Evolutionary conservation across 2,113 vertebrate genomes (phyloP), one percentile per base, ranked within the genome.

Genomic region (Bostrychus sinensis): DNA sequence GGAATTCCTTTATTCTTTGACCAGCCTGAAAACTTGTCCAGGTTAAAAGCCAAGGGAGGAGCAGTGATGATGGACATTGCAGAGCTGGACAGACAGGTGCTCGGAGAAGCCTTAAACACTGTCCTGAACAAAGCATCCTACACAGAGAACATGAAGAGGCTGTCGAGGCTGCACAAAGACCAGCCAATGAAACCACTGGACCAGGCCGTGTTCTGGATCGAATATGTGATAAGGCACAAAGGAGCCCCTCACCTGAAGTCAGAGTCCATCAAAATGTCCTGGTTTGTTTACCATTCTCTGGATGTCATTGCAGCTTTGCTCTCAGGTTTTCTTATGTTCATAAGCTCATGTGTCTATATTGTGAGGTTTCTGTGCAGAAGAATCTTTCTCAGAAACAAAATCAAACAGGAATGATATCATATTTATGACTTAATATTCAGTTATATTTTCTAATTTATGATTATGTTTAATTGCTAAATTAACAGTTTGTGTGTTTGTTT

Each of bases 151-250:
- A 94, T 98, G 88, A 86, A 93, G 85, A 94, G 2, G 5, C 89
- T 98, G 32, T 96, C 95, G 0, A 90, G 83, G 0, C 89, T 98
- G 38, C 95, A 96, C 83, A 92, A 92, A 13, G 96, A 98, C 87
- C 93, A 95, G 20, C 95, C 94, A 17, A 83, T 97, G 25, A 93
- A 94, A 66, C 94, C 95, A 0, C 75, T 98, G 77, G 94, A 96
- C 77, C 87, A 89, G 79, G 94, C 96, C 0, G 88, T 96, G 66
- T 92, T 96, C 88, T 98, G 96, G 95, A 93, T 96, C 32, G 95
- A 98, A 78, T 96, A 93, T 23, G 95, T 96, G 4, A 97, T 96
- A 82, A 92, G 90, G 66, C 92, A 98, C 77, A 94, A 93, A 85
- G 95, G 96, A 38, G 94, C 95, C 0, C 79, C 81, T 0, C 95